Conservation (phyloP, 1,140 invertebrate species). For the Cecropterus lyciades region DNA sequence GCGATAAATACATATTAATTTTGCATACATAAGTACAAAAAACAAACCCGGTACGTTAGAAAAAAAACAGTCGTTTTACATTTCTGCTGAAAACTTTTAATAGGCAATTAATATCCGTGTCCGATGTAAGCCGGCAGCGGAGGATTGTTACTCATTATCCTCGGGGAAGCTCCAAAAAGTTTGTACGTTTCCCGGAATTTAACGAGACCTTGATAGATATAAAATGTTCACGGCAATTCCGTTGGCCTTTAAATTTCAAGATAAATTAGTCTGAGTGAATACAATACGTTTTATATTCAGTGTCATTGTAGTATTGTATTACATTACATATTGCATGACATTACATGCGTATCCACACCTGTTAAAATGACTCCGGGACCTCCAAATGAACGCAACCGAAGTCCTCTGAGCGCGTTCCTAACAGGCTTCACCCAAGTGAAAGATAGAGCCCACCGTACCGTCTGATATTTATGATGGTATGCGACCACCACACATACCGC, state of each 20-base stretch:
- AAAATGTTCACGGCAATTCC: background rate
- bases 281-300: too few species aligned
- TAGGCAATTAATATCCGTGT: conserved; percentile 28
- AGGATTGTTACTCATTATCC: conserved; percentile 19
- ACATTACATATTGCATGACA: too few species aligned
- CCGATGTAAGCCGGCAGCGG: conserved; percentile 12
- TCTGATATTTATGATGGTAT: too few species aligned
- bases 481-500: too few species aligned
- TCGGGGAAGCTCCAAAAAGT: background rate
- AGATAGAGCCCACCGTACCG: too few species aligned
- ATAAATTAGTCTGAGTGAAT: background rate
- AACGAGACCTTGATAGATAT: conserved; percentile 4
- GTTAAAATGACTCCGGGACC: too few species aligned
- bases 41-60: background rate
- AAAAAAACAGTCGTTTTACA: background rate
- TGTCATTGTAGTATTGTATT: too few species aligned
- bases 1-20: background rate
- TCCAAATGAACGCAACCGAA: too few species aligned
- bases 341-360: too few species aligned
- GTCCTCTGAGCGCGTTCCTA: too few species aligned
- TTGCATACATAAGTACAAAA: background rate
- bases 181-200: background rate
- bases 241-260: background rate
- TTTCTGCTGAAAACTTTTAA: conserved; percentile 23
- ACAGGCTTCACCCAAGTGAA: too few species aligned